Percentiles rank a stretch among this genome's conserved stretches.
Conservation (phyloP, 1,140 invertebrate species). For the Megalopta genalis region DNA sequence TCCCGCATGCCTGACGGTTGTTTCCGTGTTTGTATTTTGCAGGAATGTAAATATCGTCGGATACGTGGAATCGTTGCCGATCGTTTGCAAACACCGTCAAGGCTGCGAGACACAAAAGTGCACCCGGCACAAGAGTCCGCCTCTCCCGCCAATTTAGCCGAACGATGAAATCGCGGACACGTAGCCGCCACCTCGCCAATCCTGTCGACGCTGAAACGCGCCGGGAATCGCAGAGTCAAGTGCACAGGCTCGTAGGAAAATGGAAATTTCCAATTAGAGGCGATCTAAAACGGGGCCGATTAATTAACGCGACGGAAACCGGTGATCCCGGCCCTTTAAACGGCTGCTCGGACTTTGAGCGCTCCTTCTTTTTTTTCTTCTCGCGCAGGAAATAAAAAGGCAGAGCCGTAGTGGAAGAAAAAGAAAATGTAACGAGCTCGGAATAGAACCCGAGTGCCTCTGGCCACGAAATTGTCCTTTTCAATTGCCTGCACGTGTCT, state of each 20-base stretch:
- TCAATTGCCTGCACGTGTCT: neutral
- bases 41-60: neutral
- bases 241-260: slow-evolving; percentile 43
- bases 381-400: neutral
- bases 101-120: slow-evolving; percentile 7
- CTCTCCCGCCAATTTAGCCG: slow-evolving; percentile 25
- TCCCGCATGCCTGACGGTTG: neutral
- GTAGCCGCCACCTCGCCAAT: slow-evolving; percentile 8
- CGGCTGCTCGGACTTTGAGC: neutral
- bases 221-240: slow-evolving; percentile 53
- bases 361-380: neutral
- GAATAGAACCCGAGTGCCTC: slow-evolving; percentile 48
- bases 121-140: neutral
- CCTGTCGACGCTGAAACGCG: neutral
- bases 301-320: slow-evolving; percentile 62
- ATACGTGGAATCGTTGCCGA: slow-evolving; percentile 10
- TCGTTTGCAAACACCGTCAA: slow-evolving; percentile 14
- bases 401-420: neutral
- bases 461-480: slow-evolving; percentile 12
- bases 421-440: slow-evolving; percentile 19
- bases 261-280: slow-evolving; percentile 58
- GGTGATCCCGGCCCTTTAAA: slow-evolving; percentile 28
- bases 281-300: slow-evolving; percentile 45
- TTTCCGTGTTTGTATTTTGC: slow-evolving; percentile 17
- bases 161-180: slow-evolving; percentile 10